Evolutionary conservation across 2,797 vertebrate genomes (phyloP).

Genomic region (Oreortyx pictus): DNA sequence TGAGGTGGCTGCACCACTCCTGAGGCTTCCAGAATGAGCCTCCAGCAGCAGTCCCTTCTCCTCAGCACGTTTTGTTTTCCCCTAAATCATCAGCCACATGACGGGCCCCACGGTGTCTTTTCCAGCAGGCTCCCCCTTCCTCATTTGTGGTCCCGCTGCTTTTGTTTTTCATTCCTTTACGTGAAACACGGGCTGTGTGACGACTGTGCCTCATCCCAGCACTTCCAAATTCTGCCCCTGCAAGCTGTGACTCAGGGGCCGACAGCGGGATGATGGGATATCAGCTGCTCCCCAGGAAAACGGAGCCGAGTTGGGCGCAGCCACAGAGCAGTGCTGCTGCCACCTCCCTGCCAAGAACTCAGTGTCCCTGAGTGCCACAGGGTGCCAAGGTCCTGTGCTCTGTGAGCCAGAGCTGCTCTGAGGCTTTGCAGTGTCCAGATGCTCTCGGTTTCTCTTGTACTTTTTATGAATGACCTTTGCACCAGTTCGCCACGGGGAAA

Average conservation of each 20-base stretch:
- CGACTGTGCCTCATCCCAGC: not conserved
- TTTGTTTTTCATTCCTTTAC: not conserved
- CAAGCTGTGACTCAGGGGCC: not conserved
- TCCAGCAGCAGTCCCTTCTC: not conserved
- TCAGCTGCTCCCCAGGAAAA: not conserved
- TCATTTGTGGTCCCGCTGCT: not conserved
- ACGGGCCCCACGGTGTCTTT: not conserved
- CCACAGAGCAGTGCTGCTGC: not conserved
- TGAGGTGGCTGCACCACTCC: rapidly evolving
- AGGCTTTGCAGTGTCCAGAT: not conserved
- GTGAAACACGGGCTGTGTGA: not conserved
- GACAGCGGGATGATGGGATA: not conserved
- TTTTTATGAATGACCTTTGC: not conserved
- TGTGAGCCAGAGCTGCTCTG: not conserved
- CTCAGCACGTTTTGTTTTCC: slow-evolving; percentile 9
- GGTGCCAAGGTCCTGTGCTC: not conserved
- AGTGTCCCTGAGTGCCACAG: rapidly evolving
- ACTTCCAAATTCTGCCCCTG: not conserved
- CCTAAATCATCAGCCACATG: not conserved
- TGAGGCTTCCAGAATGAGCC: rapidly evolving
- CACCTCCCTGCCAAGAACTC: not conserved
- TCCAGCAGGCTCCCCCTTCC: not conserved
- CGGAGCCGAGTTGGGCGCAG: not conserved
- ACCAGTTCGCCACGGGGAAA: not conserved
- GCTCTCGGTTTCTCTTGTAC: not conserved